A percentile compares a stretch with the other conserved stretches of the same genome.
These are phyloP conservation scores for Apamea anceps DNA, from an alignment of 2,888 invertebrate species.

Conservation along the genomic window DNA sequence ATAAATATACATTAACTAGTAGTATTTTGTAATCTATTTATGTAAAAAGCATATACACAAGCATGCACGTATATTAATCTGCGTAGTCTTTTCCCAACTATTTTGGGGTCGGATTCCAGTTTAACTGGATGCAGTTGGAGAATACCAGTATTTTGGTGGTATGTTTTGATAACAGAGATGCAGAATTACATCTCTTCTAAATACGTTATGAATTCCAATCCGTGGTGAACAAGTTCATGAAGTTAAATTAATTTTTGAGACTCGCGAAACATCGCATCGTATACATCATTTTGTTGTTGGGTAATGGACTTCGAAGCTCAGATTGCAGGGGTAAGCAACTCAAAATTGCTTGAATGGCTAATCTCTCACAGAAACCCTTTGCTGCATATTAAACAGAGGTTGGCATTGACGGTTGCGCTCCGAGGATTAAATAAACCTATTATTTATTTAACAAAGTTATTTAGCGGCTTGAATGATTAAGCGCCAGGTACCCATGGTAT, in stretches of 20 bases:
- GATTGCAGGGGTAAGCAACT: conserved; percentile 65
- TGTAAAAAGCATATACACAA: too few relatives aligned
- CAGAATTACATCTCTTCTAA: neutral
- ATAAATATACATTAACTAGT: too few relatives aligned
- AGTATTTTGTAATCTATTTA: neutral
- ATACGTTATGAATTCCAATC: neutral
- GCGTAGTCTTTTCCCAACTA: neutral
- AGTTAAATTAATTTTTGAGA: conserved; percentile 15
- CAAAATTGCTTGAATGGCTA: conserved; percentile 60
- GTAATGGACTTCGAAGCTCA: conserved; percentile 56
- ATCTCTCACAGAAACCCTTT: conserved; percentile 58
- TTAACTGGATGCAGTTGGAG: neutral
- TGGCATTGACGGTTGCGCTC: conserved; percentile 57
- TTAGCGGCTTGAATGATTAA: conserved; percentile 51
- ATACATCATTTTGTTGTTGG: conserved; percentile 44
- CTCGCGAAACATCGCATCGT: neutral
- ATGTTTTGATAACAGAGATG: neutral
- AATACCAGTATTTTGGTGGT: neutral
- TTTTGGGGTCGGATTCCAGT: neutral
- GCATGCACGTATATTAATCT: neutral
- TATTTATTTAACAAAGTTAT: conserved; percentile 61
- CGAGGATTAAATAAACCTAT: conserved; percentile 55
- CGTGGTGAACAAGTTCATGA: neutral
- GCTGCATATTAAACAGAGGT: conserved; percentile 61
- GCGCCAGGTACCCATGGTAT: conserved; percentile 31